Evolutionary conservation across 2,113 vertebrate species (phyloP).

Genomic region (Paradoxurus hermaphroditus): DNA sequence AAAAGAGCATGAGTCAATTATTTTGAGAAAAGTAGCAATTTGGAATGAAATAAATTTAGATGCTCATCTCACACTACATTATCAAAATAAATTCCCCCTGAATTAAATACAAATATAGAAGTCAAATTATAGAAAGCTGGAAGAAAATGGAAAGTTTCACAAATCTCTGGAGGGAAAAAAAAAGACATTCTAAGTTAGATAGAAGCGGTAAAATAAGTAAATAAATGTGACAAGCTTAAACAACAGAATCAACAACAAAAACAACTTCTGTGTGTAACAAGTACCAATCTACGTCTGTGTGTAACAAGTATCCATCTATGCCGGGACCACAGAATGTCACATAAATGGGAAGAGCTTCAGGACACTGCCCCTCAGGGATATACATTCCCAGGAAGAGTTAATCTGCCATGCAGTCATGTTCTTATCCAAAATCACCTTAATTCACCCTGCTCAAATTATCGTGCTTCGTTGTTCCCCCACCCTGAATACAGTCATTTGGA

Average conservation of each 20-base stretch:
- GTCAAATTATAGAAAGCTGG: not conserved
- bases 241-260: not conserved
- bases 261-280: not conserved
- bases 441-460: not conserved
- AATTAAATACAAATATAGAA: conserved; percentile 14
- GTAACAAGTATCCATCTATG: not conserved
- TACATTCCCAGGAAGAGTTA: not conserved
- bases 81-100: conserved; percentile 24
- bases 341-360: not conserved
- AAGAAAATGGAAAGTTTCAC: not conserved
- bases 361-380: not conserved
- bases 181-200: not conserved
- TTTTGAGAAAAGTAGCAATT: not conserved
- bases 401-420: not conserved
- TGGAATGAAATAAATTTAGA: not conserved
- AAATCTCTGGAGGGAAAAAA: not conserved
- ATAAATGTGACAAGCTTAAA: not conserved
- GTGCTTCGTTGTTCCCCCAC: not conserved
- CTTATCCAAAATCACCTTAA: not conserved
- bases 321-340: not conserved
- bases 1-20: not conserved
- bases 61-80: not conserved
- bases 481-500: not conserved
- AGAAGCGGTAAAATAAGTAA: not conserved
- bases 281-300: not conserved